Evolutionary conservation across 2,888 invertebrate species (phyloP).

Genomic region (Rhagonycha fulva): DNA sequence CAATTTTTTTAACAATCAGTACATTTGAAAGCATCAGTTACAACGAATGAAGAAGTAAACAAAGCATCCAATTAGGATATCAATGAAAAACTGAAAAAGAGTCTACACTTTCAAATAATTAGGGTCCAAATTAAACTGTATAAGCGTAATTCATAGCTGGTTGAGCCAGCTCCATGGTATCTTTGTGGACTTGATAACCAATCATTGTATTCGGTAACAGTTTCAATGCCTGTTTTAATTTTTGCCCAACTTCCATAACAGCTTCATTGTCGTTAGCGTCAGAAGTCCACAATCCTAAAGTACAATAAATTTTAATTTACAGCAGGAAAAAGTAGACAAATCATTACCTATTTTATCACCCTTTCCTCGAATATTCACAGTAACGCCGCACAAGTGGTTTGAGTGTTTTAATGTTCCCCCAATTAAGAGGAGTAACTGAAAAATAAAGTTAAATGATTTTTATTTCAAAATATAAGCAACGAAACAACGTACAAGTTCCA

Average conservation of each 20-base stretch:
- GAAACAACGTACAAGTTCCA: constrained; percentile 73
- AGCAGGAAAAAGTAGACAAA: background rate
- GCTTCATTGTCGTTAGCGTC: constrained; percentile 79
- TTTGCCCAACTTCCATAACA: constrained; percentile 85
- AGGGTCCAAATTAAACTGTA: constrained; percentile 62
- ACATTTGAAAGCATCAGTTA: background rate
- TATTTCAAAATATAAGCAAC: background rate
- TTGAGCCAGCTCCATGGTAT: constrained; percentile 75
- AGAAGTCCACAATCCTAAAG: constrained; percentile 82
- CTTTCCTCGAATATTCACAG: constrained; percentile 90
- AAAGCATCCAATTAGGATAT: background rate
- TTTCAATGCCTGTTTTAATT: constrained; percentile 83
- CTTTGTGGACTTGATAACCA: constrained; percentile 82
- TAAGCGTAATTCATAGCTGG: constrained; percentile 74
- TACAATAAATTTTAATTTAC: background rate
- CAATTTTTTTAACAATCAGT: background rate
- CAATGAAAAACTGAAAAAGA: background rate
- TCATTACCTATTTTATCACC: constrained; percentile 86
- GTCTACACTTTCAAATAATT: background rate
- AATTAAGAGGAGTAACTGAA: constrained; percentile 80
- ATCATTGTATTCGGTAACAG: constrained; percentile 68
- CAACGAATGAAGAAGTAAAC: background rate
- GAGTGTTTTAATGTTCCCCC: constrained; percentile 96
- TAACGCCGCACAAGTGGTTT: constrained; percentile 95
- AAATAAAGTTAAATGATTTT: constrained; percentile 14